These are phyloP conservation scores for Pipra filicauda DNA, from an alignment of 2,113 vertebrate species.

Conservation along the genomic window DNA sequence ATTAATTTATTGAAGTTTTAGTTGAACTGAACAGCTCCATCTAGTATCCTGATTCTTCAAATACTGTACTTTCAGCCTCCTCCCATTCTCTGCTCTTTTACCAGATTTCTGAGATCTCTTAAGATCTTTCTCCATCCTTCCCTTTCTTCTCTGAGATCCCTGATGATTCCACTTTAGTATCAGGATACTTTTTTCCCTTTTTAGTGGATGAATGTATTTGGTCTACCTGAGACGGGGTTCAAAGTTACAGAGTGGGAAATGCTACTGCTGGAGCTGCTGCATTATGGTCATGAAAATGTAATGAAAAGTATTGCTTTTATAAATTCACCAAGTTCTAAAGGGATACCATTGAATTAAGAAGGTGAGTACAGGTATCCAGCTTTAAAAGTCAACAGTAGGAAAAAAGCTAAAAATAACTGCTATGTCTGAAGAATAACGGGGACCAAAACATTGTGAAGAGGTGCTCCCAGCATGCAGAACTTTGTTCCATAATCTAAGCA, in stretches of 20 bases:
- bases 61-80: not conserved
- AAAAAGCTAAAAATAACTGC: not conserved
- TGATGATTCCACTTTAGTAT: not conserved
- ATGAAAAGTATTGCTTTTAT: not conserved
- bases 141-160: not conserved
- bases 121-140: not conserved
- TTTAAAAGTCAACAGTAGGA: not conserved
- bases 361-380: not conserved
- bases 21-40: not conserved
- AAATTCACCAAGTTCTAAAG: not conserved
- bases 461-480: not conserved
- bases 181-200: not conserved
- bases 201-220: not conserved
- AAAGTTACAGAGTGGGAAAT: not conserved
- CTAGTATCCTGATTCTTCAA: not conserved
- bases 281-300: not conserved
- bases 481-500: not conserved
- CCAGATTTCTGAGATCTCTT: not conserved
- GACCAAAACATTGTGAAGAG: not conserved
- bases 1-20: not conserved
- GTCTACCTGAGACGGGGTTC: not conserved
- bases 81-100: not conserved
- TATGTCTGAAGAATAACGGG: not conserved
- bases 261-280: not conserved
- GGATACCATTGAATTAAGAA: not conserved